phyloP scores from a whole-genome alignment of 2,888 invertebrate genomes.

The Dryadula phaetusa region DNA sequence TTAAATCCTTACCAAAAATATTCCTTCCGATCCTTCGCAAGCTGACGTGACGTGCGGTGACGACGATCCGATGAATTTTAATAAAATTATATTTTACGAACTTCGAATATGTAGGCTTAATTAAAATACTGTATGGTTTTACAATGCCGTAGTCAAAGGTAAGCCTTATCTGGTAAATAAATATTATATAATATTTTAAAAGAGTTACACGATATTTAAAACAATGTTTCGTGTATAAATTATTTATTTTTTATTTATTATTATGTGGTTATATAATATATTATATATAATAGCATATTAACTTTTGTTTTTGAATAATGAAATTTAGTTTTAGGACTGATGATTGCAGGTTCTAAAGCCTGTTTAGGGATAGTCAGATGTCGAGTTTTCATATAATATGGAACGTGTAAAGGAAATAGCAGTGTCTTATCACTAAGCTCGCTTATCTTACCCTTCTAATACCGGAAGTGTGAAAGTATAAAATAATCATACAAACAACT shows the following conservation, averaged over 20 bases:
- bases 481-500: no score
- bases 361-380: no score
- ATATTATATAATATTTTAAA: constrained; percentile 13
- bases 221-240: not conserved
- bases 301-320: no score
- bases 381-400: no score
- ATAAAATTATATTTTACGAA: constrained; percentile 25
- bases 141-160: constrained; percentile 17
- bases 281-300: no score
- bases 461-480: no score
- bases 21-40: constrained; percentile 34
- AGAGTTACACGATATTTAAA: constrained; percentile 3
- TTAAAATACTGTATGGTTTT: constrained; percentile 20
- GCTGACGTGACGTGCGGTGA: constrained; percentile 26
- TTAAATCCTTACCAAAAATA: constrained; percentile 28
- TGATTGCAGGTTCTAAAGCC: no score
- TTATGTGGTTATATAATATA: not conserved
- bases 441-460: no score
- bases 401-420: no score
- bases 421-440: no score
- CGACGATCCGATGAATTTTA: constrained; percentile 19
- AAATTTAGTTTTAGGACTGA: no score
- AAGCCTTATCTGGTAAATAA: constrained; percentile 12
- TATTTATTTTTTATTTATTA: not conserved
- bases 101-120: constrained; percentile 20